Base-by-base conservation (phyloP, 2,113 vertebrate species). In the Laticauda laticaudata region DNA sequence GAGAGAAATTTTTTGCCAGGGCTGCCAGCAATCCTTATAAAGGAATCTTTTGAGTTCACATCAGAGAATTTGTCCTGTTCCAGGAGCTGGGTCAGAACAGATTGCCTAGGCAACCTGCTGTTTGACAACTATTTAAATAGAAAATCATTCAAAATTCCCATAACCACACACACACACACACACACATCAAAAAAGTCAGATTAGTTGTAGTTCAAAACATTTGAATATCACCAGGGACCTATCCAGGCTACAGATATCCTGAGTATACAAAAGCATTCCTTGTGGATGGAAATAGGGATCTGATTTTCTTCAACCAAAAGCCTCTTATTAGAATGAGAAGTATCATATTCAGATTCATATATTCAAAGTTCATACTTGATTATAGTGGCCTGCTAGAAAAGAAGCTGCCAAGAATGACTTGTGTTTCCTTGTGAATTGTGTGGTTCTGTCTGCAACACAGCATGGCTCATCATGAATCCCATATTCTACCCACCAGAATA, bases 401-500 rank as follows among this genome's bases (percentile, higher is more conserved):
- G 53, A 48, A 34, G 0, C 14, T 29, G 55, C 34, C 43, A 15
- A 75, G 9, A 85, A 55, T 6, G 2, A 54, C 24, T 64, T 48
- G 9, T 24, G 14, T 81, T 15, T 23, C 55, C 43, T 23, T 88
- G 34, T 12, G 54, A 87, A 2, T 53, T 59, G 59, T 87, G 26
- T 89, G 18, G 15, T n/a, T 57, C 18, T 90, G 34, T 2, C 43
- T 86, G 15, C 55, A 90, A 14, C 6, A 26, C n/a, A 64, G 5
- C 20, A n/a, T 43, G 43, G 81, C 34, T 3, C 10, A 7, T 56
- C 57, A 92, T 48, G 94, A 95, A 96, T 18, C 56, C 2, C 0
- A 0, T 94, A 20, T 95, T 90, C 95, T 48, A 91, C 1, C 97
- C 81, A 0, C 95, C 96, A 99, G 99, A 98, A 98, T 85, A 99